These are phyloP conservation scores for Drosophila jambulina DNA, from an alignment of 1,140 invertebrate genomes.

Conservation along the genomic window DNA sequence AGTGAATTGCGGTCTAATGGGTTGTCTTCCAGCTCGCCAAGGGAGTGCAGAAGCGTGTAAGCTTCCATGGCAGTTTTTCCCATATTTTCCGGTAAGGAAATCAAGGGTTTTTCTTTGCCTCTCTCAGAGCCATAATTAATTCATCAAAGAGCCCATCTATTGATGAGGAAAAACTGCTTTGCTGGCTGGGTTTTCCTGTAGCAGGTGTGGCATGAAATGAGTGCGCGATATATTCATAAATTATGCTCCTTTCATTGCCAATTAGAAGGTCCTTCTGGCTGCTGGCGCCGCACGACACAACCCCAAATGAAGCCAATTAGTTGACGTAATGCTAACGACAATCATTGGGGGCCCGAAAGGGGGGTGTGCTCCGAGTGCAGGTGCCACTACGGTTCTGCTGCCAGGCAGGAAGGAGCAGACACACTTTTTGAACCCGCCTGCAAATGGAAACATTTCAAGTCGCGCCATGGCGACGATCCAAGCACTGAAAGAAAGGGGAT, in stretches of 20 bases:
- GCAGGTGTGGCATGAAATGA: slow-evolving; percentile 70
- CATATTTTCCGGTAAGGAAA: neutral
- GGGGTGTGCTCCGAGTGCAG: slow-evolving; percentile 1
- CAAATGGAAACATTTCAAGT: slow-evolving; percentile 75
- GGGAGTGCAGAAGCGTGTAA: slow-evolving; percentile 49
- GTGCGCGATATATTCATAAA: slow-evolving; percentile 75
- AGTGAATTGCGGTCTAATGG: slow-evolving; percentile 73
- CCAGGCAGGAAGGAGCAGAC: slow-evolving; percentile 22
- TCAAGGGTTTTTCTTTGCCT: slow-evolving; percentile 8
- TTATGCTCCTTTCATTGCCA: slow-evolving; percentile 80
- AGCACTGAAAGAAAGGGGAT: neutral
- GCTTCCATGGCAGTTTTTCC: slow-evolving; percentile 33
- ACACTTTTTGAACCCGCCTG: slow-evolving; percentile 78
- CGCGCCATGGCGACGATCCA: slow-evolving; percentile 38
- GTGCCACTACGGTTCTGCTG: slow-evolving; percentile 2
- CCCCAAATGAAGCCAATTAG: slow-evolving; percentile 82
- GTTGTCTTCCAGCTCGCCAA: slow-evolving; percentile 35
- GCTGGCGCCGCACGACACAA: slow-evolving; percentile 67
- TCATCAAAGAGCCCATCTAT: slow-evolving; percentile 29
- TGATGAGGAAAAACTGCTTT: slow-evolving; percentile 4
- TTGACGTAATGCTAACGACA: slow-evolving; percentile 79
- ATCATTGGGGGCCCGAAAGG: slow-evolving; percentile 21
- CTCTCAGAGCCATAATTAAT: slow-evolving; percentile 28
- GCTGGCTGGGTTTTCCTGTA: slow-evolving; percentile 1
- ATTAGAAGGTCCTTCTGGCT: slow-evolving; percentile 72